Evolutionary conservation across 2,797 vertebrate genomes (phyloP), one percentile per base, ranked within the genome.

Genomic region (Heterohyrax brucei): DNA sequence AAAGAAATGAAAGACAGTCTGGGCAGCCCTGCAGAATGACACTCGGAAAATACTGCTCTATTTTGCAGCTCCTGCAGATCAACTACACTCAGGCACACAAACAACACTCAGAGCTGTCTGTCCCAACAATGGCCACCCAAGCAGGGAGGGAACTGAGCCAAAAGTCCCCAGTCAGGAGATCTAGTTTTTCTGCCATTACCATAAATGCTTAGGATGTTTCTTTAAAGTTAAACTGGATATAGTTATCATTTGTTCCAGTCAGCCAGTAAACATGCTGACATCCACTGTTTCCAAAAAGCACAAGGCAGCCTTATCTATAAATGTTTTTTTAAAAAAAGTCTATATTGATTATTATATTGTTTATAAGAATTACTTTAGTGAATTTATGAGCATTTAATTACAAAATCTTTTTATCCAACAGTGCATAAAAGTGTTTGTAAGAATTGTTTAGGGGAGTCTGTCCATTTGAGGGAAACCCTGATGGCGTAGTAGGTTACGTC

Each of bases 371-470:
- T 62, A 1, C 61, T 39, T 39, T 39, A 39, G 21, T 39, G 46
- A 84, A 48, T 77, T 95, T 76, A n/a, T 64, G 30, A 89, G 30
- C 9, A 62, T 80, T 87, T 83, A 28, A 93, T 89, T 94, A 80
- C 22, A 95, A 83, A 93, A 39, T 68, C 28, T 56, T 73, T 96
- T 93, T 48, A 61, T 80, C 26, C 2, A 62, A 39, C 16, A 30
- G 24, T 87, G 12, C 68, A 62, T 89, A 50, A 83, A 75, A 88
- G 44, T 88, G 8, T 90, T 91, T 79, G 28, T 16, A 93, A 80
- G 22, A 87, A n/a, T 76, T 81, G 0, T 72, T 12, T 50, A 18
- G 77, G 9, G 84, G n/a, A 91, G 46, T 83, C 28, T 81, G 21
- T 84, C n/a, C 3, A 85, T 84, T 73, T 53, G 62, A 86, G 24